Conservation (phyloP, 2,113 vertebrate genomes). For the Periophthalmodon schlosseri region DNA sequence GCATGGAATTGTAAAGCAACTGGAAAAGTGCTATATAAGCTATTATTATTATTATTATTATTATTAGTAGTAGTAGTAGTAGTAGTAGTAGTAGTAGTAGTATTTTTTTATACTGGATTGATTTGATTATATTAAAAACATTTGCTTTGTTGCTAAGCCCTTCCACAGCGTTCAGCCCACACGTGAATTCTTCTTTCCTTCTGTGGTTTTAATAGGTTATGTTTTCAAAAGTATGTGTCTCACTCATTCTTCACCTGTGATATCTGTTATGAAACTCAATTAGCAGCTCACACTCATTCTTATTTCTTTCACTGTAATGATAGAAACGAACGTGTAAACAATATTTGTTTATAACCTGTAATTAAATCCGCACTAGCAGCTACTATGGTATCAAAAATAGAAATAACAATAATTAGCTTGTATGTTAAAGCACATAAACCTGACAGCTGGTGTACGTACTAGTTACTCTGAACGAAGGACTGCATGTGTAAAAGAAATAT, state of each 20-base stretch:
- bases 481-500: too few species aligned
- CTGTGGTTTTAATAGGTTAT: slow-evolving; percentile 27
- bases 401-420: not conserved
- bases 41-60: too few species aligned
- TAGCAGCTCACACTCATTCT: not conserved
- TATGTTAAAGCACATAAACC: too few species aligned
- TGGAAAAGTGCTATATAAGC: too few species aligned
- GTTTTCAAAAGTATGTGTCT: not conserved
- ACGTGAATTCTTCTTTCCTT: not conserved
- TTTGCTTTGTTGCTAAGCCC: slow-evolving; percentile 41
- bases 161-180: slow-evolving; percentile 30
- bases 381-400: not conserved
- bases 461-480: too few species aligned
- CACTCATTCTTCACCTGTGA: not conserved
- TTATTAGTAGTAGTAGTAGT: too few species aligned
- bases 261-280: not conserved
- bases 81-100: too few species aligned
- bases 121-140: not conserved
- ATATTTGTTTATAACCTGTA: too few species aligned
- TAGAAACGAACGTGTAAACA: not conserved
- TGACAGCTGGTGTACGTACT: too few species aligned
- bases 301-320: not conserved
- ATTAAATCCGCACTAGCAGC: not conserved
- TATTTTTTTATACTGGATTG: too few species aligned
- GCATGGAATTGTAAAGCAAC: too few species aligned